Conservation (phyloP, 2,888 invertebrate genomes). For the Hesperia comma region DNA sequence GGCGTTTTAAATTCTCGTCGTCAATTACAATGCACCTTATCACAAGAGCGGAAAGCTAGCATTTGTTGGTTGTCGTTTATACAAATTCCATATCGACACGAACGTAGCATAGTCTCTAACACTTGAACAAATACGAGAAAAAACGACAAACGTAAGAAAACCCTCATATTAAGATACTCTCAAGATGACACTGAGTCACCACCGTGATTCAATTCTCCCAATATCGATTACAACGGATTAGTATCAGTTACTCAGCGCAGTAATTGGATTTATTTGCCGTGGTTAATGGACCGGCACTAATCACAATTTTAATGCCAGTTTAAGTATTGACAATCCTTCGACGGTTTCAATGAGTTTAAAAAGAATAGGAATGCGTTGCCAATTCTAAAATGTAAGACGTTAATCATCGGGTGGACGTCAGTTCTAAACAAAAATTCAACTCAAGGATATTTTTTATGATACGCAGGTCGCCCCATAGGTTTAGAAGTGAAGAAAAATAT, state of each 20-base stretch:
- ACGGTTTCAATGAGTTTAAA: neutral
- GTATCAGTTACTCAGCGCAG: slow-evolving; percentile 22
- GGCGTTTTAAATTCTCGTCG: too few relatives aligned
- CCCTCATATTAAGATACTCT: neutral
- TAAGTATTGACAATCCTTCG: slow-evolving; percentile 24
- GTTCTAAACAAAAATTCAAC: neutral
- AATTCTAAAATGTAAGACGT: neutral
- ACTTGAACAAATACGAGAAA: too few relatives aligned
- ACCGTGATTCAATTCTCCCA: neutral
- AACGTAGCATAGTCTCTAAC: too few relatives aligned
- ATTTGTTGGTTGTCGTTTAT: too few relatives aligned
- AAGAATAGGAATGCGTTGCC: slow-evolving; percentile 1
- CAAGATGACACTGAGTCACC: slow-evolving; percentile 1
- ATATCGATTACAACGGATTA: slow-evolving; percentile 23
- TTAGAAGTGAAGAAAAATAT: too few relatives aligned
- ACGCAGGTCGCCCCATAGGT: neutral
- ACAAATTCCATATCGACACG: too few relatives aligned
- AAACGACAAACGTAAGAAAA: too few relatives aligned
- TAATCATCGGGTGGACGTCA: neutral
- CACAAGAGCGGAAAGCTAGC: too few relatives aligned
- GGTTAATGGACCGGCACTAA: slow-evolving; percentile 28
- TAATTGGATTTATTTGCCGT: slow-evolving; percentile 23
- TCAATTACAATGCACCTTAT: too few relatives aligned
- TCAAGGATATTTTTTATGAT: neutral
- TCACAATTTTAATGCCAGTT: slow-evolving; percentile 23